Conservation (phyloP, 2,113 vertebrate genomes). For the Ariopsis seemanni region DNA sequence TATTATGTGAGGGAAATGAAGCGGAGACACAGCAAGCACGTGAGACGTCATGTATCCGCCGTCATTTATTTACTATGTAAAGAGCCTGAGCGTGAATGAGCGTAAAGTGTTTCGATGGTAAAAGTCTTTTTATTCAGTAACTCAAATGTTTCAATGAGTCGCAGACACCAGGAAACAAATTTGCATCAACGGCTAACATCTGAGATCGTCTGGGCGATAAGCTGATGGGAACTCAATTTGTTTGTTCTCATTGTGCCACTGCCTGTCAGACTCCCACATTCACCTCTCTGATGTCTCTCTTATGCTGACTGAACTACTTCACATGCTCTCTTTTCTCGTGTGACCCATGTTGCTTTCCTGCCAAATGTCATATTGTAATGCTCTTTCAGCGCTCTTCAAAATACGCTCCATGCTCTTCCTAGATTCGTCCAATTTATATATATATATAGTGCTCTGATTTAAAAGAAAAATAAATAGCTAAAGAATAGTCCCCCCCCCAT, state of each 20-base stretch:
- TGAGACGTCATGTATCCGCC: neutral
- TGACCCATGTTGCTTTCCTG: neutral
- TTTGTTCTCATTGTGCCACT: conserved; percentile 18
- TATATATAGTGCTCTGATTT: too few species aligned
- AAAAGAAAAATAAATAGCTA: too few species aligned
- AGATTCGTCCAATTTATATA: neutral
- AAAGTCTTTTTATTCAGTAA: neutral
- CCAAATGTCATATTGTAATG: neutral
- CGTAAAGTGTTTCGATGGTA: neutral
- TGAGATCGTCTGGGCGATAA: neutral
- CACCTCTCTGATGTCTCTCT: conserved; percentile 5
- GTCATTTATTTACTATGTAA: neutral
- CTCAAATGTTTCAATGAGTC: neutral
- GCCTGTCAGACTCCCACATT: conserved; percentile 29
- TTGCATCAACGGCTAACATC: neutral
- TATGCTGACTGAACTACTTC: conserved; percentile 4
- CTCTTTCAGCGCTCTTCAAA: neutral
- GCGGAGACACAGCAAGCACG: neutral
- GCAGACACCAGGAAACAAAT: neutral
- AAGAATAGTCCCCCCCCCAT: too few species aligned
- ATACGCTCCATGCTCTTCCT: neutral
- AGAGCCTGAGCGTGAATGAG: neutral
- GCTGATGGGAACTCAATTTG: conserved; percentile 22
- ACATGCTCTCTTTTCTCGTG: neutral
- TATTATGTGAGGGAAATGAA: neutral